phyloP scores from a whole-genome alignment of 1,140 invertebrate species.

The Acromyrmex heyeri region DNA sequence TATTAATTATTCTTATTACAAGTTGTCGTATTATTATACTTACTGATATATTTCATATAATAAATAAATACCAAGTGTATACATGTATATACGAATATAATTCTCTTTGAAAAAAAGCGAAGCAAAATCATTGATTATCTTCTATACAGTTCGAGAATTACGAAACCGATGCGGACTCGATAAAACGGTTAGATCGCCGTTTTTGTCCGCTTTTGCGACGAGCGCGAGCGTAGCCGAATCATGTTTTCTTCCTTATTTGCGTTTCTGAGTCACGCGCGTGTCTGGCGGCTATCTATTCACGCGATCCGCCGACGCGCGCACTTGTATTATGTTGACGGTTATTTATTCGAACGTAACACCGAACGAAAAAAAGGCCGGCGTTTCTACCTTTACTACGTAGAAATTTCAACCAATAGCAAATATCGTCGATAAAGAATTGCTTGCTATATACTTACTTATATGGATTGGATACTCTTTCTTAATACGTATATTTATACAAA shows the following conservation, averaged over 20 bases:
- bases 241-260: conserved; percentile 61
- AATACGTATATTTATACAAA: background rate
- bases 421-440: background rate
- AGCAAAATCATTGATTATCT: background rate
- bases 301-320: conserved; percentile 40
- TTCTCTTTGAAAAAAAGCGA: background rate
- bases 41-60: background rate
- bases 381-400: background rate
- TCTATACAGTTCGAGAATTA: background rate
- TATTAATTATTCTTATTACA: background rate
- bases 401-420: background rate
- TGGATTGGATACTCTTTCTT: background rate
- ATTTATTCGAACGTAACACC: conserved; percentile 14
- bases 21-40: background rate
- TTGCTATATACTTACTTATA: background rate
- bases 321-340: conserved; percentile 17
- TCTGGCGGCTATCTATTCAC: conserved; percentile 50
- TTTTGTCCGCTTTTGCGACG: conserved; percentile 11
- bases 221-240: background rate
- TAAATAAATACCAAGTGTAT: background rate
- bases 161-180: background rate
- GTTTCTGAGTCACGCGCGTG: conserved; percentile 56
- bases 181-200: background rate
- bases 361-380: background rate
- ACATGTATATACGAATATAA: background rate